Evolutionary conservation across 2,113 vertebrate species (phyloP).

Genomic region (Notechis scutatus): DNA sequence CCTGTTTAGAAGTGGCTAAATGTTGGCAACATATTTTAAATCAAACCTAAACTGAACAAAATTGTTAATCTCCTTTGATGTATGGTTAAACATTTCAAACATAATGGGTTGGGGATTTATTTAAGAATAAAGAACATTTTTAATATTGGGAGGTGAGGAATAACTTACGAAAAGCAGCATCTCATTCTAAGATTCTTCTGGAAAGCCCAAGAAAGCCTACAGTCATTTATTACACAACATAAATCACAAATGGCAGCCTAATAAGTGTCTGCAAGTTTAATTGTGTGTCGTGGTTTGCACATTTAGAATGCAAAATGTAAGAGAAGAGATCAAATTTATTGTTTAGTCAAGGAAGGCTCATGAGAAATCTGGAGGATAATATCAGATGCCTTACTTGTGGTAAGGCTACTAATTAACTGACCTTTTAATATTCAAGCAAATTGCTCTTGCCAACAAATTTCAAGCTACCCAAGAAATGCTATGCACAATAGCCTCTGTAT

Average conservation of each 20-base stretch:
- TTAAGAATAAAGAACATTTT: neutral
- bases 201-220: neutral
- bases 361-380: neutral
- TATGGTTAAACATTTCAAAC: neutral
- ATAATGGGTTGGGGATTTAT: neutral
- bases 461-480: neutral
- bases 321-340: neutral
- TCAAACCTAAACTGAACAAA: neutral
- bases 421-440: constrained; percentile 7
- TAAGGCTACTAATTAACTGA: neutral
- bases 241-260: neutral
- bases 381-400: neutral
- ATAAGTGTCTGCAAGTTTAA: neutral
- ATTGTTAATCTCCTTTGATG: neutral
- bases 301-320: neutral
- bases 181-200: neutral
- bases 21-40: neutral
- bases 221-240: neutral
- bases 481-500: neutral
- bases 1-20: neutral
- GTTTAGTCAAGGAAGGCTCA: neutral
- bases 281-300: neutral
- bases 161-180: neutral
- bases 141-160: neutral
- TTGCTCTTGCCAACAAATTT: neutral